These are phyloP conservation scores for Crax fasciolata DNA, from an alignment of 2,797 vertebrate genomes.

Conservation along the genomic window DNA sequence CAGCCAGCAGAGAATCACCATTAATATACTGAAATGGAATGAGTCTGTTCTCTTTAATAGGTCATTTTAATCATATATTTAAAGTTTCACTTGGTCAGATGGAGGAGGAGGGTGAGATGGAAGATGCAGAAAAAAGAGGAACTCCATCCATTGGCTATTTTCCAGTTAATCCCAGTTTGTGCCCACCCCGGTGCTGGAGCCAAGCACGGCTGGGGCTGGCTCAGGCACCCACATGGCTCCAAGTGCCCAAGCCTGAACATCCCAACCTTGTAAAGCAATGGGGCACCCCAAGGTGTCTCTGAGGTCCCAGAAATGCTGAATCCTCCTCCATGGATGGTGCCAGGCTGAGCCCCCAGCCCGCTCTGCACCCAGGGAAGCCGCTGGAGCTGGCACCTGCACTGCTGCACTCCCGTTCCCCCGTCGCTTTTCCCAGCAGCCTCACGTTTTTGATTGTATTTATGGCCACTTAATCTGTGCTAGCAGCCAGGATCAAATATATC, in stretches of 20 bases:
- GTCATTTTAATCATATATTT: conserved; percentile 43
- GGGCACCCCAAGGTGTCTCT: no score
- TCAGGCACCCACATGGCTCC: fast-evolving
- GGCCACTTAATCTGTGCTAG: conserved; percentile 88
- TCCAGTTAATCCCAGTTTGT: fast-evolving
- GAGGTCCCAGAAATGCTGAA: not conserved
- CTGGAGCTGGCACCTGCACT: not conserved
- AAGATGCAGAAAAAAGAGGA: not conserved
- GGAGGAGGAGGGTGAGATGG: not conserved
- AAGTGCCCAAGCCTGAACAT: no score
- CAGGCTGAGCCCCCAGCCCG: not conserved
- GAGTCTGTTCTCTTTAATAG: conserved; percentile 38
- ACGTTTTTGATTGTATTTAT: conserved; percentile 82
- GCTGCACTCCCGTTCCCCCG: not conserved
- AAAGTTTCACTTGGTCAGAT: conserved; percentile 23
- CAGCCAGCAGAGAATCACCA: not conserved
- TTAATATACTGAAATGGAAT: conserved; percentile 52
- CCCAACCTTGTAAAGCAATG: fast-evolving
- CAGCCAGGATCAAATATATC: conserved; percentile 85
- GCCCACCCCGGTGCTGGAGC: fast-evolving
- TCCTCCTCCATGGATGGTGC: fast-evolving
- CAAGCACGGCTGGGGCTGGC: not conserved
- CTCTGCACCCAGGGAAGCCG: not conserved
- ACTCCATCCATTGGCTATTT: not conserved
- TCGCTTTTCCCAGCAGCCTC: conserved; percentile 17